Evolutionary conservation across 2,797 vertebrate genomes (phyloP).

Genomic region (Alosa sapidissima): DNA sequence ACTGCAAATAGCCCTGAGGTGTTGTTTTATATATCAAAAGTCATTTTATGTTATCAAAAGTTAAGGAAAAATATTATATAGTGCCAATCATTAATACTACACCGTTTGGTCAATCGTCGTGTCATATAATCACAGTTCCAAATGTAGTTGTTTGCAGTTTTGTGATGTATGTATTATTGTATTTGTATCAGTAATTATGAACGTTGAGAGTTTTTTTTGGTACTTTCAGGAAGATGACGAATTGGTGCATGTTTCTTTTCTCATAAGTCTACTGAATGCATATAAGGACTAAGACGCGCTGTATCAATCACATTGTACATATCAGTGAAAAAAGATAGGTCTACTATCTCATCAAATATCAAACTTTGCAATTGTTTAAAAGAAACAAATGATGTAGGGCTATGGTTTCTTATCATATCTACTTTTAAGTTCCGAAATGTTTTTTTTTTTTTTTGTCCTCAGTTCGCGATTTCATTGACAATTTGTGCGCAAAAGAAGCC

Average conservation of each 20-base stretch:
- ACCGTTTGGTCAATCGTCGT: not conserved
- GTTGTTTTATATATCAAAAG: constrained; percentile 69
- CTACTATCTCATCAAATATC: not conserved
- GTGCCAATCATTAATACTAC: not conserved
- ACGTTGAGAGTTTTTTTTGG: constrained; percentile 32
- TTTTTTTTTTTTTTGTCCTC: not conserved
- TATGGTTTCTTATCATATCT: constrained; percentile 17
- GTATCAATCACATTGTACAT: constrained; percentile 63
- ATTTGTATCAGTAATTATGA: constrained; percentile 27
- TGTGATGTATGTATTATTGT: constrained; percentile 40
- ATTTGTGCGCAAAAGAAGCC: constrained; percentile 6
- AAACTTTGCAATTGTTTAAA: constrained; percentile 2
- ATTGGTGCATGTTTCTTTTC: constrained; percentile 67
- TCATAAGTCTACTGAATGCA: constrained; percentile 63
- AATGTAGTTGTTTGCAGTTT: constrained; percentile 44
- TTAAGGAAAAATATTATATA: not conserved
- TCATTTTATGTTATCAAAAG: constrained; percentile 50
- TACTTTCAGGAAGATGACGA: constrained; percentile 55
- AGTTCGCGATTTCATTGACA: constrained; percentile 1
- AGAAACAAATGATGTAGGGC: constrained; percentile 3
- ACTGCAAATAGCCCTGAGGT: constrained; percentile 33
- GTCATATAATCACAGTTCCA: constrained; percentile 21
- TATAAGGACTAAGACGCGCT: constrained; percentile 56
- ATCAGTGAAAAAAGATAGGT: constrained; percentile 32
- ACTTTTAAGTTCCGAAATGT: not conserved